These are phyloP conservation scores for Sesamia nonagrioides DNA, from an alignment of 1,140 invertebrate genomes.

Conservation along the genomic window DNA sequence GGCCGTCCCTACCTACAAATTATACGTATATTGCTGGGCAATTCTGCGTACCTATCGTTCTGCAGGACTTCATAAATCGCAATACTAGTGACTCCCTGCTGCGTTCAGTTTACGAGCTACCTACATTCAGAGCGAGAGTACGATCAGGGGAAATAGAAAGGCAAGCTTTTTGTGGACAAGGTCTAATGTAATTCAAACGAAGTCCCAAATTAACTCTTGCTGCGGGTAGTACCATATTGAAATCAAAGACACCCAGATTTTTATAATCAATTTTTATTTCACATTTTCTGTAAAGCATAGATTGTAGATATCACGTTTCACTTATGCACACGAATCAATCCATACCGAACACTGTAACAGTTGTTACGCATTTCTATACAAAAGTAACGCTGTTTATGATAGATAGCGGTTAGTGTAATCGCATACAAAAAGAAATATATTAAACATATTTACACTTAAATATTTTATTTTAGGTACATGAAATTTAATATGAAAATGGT, in stretches of 20 bases:
- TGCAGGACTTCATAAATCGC: no score
- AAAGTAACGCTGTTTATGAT: slow-evolving; percentile 82
- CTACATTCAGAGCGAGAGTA: no score
- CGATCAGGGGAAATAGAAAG: no score
- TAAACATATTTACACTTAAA: slow-evolving; percentile 86
- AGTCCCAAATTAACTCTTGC: no score
- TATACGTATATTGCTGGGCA: no score
- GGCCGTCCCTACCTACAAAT: no score
- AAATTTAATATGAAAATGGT: slow-evolving; percentile 85
- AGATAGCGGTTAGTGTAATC: slow-evolving; percentile 84
- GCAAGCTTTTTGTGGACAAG: no score
- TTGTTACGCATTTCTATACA: slow-evolving; percentile 83
- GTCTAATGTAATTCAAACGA: no score
- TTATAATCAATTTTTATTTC: slow-evolving; percentile 86
- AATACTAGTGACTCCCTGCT: no score
- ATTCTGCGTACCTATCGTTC: no score
- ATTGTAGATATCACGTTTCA: slow-evolving; percentile 87
- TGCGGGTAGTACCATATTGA: slow-evolving; percentile 34
- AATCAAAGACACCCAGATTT: slow-evolving; percentile 55
- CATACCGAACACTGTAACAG: slow-evolving; percentile 81
- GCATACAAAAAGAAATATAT: slow-evolving; percentile 85
- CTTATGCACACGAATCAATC: slow-evolving; percentile 86
- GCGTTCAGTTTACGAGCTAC: no score
- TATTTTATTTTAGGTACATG: slow-evolving; percentile 85
- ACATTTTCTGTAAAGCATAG: slow-evolving; percentile 87